Evolutionary conservation across 2,888 invertebrate genomes (phyloP), one percentile per base, ranked within the genome.

Genomic region (Dyspetes luteomarginatus): DNA sequence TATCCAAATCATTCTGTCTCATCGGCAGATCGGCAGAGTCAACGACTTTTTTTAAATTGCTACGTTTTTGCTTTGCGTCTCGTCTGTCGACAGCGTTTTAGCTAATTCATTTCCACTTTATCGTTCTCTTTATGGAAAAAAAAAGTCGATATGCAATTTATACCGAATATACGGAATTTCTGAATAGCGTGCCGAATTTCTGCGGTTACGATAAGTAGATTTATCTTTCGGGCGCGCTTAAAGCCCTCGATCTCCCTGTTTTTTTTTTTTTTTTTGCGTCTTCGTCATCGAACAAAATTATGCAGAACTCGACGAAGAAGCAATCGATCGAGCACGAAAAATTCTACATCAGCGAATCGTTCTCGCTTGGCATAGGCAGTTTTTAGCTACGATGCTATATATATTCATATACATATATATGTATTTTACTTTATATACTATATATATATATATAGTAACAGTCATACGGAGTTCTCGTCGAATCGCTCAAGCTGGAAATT

Each of bases 281-380:
- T 30, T 65, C 50, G 43, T 22, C 19, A 58, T 50, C 30, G 72
- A 78, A 41, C n/a, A 22, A 50, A 81, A 73, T 77, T 72, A 81
- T 72, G 68, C 67, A 62, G 72, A n/a, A 81, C 62, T 72, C 80
- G 58, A 55, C 75, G 60, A 7, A 65, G 75, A 55, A 72, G 41
- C 65, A 74, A 76, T 76, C 71, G 62, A 41, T 62, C 60, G 80
- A 67, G 80, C 75, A 60, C 75, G 71, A 80, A 80, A 67, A 76
- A 80, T 80, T 62, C 76, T 50, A 76, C 81, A 68, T 81, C 81
- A 76, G 76, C 81, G 81, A 68, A 67, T 72, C 67, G 67, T 67
- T 78, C 52, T 60, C 64, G 22, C 74, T 68, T 28, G 48, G 41
- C 45, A 30, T n/a, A 65, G 64, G 68, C 68, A 64, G 12, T 68